Conservation (phyloP, 1,140 invertebrate genomes). For the Cepaea nemoralis region DNA sequence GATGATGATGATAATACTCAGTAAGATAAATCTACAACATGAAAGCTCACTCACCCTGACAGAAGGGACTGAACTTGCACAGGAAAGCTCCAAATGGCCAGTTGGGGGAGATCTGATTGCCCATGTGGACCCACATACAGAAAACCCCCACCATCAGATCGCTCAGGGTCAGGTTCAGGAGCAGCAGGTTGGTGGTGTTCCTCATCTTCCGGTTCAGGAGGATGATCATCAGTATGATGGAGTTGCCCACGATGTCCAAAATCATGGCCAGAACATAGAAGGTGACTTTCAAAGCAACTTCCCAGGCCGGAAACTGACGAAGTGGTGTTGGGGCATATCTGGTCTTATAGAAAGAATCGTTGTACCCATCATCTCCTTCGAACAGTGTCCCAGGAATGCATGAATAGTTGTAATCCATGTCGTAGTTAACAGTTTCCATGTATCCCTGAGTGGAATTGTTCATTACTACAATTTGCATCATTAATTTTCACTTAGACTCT, state of each 20-base stretch:
- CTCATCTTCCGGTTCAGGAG: conserved; percentile 54
- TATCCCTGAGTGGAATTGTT: too few species aligned
- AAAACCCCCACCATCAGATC: conserved; percentile 81
- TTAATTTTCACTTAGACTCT: too few species aligned
- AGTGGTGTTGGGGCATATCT: not conserved
- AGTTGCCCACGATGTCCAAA: conserved; percentile 57
- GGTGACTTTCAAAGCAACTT: conserved; percentile 54
- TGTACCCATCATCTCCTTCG: not conserved
- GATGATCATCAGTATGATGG: conserved; percentile 56
- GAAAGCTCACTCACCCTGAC: conserved; percentile 71
- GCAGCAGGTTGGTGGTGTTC: conserved; percentile 83
- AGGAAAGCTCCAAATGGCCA: conserved; percentile 71
- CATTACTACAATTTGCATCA: too few species aligned
- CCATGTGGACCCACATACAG: conserved; percentile 74
- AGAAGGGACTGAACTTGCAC: conserved; percentile 73
- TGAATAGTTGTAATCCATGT: not conserved
- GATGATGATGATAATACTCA: too few species aligned
- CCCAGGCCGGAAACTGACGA: not conserved
- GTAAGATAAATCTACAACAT: too few species aligned
- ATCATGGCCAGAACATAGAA: conserved; percentile 58
- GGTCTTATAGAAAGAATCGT: not conserved
- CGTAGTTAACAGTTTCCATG: too few species aligned
- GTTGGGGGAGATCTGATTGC: conserved; percentile 55
- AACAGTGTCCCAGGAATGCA: not conserved
- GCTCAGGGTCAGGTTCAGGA: conserved; percentile 91